Evolutionary conservation across 2,113 vertebrate genomes (phyloP), one percentile per base, ranked within the genome.

Genomic region (Rutilus rutilus): DNA sequence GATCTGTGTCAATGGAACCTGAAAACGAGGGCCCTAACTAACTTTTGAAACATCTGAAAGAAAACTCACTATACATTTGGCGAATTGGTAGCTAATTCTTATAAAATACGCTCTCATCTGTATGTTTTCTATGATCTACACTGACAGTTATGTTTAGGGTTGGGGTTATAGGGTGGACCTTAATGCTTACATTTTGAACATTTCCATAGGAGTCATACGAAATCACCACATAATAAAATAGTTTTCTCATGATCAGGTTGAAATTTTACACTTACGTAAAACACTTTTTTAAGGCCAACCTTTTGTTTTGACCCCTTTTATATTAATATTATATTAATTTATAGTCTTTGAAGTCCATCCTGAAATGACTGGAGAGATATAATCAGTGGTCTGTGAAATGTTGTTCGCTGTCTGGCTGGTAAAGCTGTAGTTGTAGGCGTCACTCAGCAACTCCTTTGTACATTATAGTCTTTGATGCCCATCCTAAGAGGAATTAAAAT

Each of bases 401-500:
- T 12, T 42, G 39, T 12, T 42, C 4, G 1, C 21, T 71, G 33
- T 73, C 9, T 71, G 69, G 21, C 36, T 42, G 36, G 19, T 71
- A 23, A 71, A 71, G 36, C 8, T 39, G 33, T 71, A 21, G 33
- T 39, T 73, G 69, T 42, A 42, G 69, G 36, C 36, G 21, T 73
- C 36, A 42, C 5, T 73, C 21, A 10, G 5, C 7, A 42, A 73
- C 4, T 39, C 21, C 21, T 73, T 42, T 12, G 69, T 73, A 12
- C 69, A 73, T 73, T 42, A 71, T 10, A 73, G 69, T 11, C 36
- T 73, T 73, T 73, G 36, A 73, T 42, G 10, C 69, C 10, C 11
- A 73, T 73, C 19, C 36, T 73, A 73, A 73, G 39, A n/a, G 69
- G 10, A 73, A 73, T n/a, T 73, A n/a, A 23, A 71, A 42, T 73